phyloP scores from a whole-genome alignment of 2,888 invertebrate genomes.

The Drosophila atripex region DNA sequence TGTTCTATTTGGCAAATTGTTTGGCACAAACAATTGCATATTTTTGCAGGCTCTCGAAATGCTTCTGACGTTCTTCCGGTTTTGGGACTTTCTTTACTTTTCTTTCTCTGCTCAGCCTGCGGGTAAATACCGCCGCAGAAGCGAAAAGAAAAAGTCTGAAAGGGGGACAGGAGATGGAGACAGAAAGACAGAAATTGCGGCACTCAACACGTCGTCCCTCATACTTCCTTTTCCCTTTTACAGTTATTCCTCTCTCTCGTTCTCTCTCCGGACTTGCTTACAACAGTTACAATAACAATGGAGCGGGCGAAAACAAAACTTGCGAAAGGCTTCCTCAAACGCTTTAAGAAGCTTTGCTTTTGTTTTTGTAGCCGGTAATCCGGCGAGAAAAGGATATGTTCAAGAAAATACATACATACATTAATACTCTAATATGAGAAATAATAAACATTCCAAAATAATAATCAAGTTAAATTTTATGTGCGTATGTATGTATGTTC shows the following conservation, averaged over 20 bases:
- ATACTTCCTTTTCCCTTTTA: constrained; percentile 1
- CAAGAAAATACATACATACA: no score
- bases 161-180: background rate
- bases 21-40: constrained; percentile 66
- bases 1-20: constrained; percentile 50
- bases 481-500: no score
- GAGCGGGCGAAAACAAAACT: constrained; percentile 3
- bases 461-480: no score
- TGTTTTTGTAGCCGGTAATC: constrained; percentile 10
- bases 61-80: constrained; percentile 39
- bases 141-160: background rate
- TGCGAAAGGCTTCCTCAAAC: constrained; percentile 3
- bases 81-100: constrained; percentile 1
- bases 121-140: constrained; percentile 14
- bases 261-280: background rate
- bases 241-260: background rate
- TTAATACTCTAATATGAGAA: no score
- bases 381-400: background rate
- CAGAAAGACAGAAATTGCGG: constrained; percentile 43
- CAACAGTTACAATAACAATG: constrained; percentile 9
- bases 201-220: constrained; percentile 47
- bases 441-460: background rate
- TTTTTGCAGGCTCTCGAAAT: constrained; percentile 62
- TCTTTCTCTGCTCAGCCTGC: constrained; percentile 6
- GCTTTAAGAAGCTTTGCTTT: constrained; percentile 12